Conservation (phyloP, 1,140 invertebrate species). For the Doryteuthis pealeii region DNA sequence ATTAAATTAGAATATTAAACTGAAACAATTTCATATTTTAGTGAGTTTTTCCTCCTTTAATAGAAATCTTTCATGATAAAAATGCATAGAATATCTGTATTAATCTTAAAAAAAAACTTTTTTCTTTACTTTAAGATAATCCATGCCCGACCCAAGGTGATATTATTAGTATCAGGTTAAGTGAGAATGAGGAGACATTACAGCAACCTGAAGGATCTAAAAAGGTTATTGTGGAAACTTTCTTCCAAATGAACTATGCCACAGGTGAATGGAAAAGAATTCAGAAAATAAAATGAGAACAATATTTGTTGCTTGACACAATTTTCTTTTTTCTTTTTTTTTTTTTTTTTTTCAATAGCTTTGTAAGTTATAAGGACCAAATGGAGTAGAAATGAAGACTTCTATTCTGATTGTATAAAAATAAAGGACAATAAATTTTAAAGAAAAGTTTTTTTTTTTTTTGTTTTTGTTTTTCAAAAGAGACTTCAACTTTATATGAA, state of each 20-base stretch:
- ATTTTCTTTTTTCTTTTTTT: not conserved
- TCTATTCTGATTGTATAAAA: conserved; percentile 16
- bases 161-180: conserved; percentile 89
- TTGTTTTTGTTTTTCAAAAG: too few relatives aligned
- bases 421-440: conserved; percentile 17
- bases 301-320: not conserved
- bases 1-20: too few relatives aligned
- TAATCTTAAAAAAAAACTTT: too few relatives aligned
- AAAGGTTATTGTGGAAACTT: conserved; percentile 77
- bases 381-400: conserved; percentile 7
- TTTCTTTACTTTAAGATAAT: conserved; percentile 71
- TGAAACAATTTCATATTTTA: too few relatives aligned
- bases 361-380: conserved; percentile 10
- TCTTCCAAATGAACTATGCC: conserved; percentile 96
- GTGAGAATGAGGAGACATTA: conserved; percentile 80
- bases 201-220: conserved; percentile 71
- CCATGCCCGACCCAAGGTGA: conserved; percentile 91
- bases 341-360: not conserved
- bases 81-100: too few relatives aligned
- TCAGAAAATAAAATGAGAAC: conserved; percentile 67
- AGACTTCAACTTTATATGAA: too few relatives aligned
- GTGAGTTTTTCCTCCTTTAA: too few relatives aligned
- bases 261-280: conserved; percentile 92
- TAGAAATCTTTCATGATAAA: too few relatives aligned
- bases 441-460: not conserved